Conservation (phyloP, 2,888 invertebrate species). For the Limnephilus auricula region DNA sequence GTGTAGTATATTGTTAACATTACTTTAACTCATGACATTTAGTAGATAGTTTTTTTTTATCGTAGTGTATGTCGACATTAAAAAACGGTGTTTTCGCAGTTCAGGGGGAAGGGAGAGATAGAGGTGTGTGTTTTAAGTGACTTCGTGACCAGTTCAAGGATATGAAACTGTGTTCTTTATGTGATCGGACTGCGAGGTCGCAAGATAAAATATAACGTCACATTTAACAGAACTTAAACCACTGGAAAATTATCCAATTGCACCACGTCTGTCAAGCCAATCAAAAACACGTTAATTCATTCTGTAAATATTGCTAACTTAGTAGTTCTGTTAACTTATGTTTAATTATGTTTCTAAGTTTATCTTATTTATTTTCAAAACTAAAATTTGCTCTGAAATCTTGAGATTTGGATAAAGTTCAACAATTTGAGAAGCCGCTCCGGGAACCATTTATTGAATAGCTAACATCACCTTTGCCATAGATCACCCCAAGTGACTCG, state of each 20-base stretch:
- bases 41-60: background rate
- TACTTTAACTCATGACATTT: background rate
- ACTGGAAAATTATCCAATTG: background rate
- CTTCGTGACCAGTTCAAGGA: background rate
- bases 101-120: background rate
- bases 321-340: background rate
- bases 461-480: too few relatives aligned
- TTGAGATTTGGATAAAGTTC: too few relatives aligned
- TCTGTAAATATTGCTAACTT: background rate
- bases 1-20: too few relatives aligned
- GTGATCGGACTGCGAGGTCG: background rate
- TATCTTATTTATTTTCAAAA: too few relatives aligned
- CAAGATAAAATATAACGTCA: background rate
- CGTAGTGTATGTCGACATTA: background rate
- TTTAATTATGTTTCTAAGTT: too few relatives aligned
- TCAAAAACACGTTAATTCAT: background rate
- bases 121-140: background rate
- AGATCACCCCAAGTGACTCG: too few relatives aligned
- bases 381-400: too few relatives aligned
- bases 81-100: background rate
- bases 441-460: too few relatives aligned
- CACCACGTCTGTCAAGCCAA: background rate
- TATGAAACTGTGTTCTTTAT: background rate
- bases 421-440: too few relatives aligned
- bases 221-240: background rate